Conservation (phyloP, 1,140 invertebrate species). For the Parapsyche elsis region DNA sequence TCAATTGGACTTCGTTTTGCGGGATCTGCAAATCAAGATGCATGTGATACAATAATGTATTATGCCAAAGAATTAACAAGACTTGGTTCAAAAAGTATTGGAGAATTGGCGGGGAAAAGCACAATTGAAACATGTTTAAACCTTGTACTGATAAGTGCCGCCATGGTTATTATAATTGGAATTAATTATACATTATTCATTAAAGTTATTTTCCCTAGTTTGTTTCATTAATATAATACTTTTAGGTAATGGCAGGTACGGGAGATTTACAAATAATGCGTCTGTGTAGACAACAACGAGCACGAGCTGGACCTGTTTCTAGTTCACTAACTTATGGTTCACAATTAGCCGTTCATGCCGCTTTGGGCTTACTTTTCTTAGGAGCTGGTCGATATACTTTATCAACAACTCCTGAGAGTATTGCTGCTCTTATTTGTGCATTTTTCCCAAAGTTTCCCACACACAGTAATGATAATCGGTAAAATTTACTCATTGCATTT, state of each 20-base stretch:
- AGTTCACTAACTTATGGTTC: slow-evolving; percentile 87
- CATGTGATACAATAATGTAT: slow-evolving; percentile 79
- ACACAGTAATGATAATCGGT: slow-evolving; percentile 95
- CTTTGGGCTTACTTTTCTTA: slow-evolving; percentile 91
- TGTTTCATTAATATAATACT: not conserved
- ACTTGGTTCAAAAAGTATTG: slow-evolving; percentile 72
- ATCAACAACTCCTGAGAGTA: slow-evolving; percentile 82
- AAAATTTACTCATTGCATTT: slow-evolving; percentile 34
- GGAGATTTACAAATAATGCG: slow-evolving; percentile 90
- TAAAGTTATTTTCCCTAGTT: not conserved
- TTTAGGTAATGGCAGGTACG: slow-evolving; percentile 91
- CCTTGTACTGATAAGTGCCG: slow-evolving; percentile 82
- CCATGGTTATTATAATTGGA: slow-evolving; percentile 71
- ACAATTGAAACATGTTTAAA: slow-evolving; percentile 92
- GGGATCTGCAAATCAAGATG: slow-evolving; percentile 86
- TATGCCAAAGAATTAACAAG: slow-evolving; percentile 76
- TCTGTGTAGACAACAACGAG: slow-evolving; percentile 84
- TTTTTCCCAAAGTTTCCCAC: slow-evolving; percentile 98
- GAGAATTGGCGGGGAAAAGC: slow-evolving; percentile 88
- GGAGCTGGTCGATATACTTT: slow-evolving; percentile 93
- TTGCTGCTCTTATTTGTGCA: slow-evolving; percentile 90
- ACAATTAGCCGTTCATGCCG: slow-evolving; percentile 95
- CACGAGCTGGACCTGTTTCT: slow-evolving; percentile 73
- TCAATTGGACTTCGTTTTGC: slow-evolving; percentile 94
- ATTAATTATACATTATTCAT: not conserved